Evolutionary conservation across 2,888 invertebrate genomes (phyloP), one percentile per base, ranked within the genome.

Genomic region (Hermodice carunculata): DNA sequence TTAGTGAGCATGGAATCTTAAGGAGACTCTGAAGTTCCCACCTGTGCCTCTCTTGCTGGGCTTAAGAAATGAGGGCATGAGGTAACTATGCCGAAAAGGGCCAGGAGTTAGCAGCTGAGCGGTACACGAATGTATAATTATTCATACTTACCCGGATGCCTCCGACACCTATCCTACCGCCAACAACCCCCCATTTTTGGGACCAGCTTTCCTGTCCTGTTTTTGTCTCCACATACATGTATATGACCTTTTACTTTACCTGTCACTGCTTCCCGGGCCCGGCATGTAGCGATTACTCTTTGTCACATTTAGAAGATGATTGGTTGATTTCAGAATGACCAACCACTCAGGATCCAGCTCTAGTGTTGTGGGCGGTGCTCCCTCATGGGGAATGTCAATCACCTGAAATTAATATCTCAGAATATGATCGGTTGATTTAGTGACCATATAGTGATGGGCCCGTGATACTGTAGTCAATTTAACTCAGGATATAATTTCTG

Each of bases 261-360:
- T 91, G 77, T 91, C 92, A 74, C 87, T 87, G 28, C 90, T 88
- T 40, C 91, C 91, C 40, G 92, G 91, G 8, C 94, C 94, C 0
- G 97, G 97, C 91, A 97, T 91, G 81, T 93, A 95, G 76, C 90
- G 90, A 49, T 89, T 89, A 11, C 88, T 84, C 78, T 88, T 90
- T 79, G 91, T 92, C 0, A 93, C 90, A 80, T 91, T 92, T 46
- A 94, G 86, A 51, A 98, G 89, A 87, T 96, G 94, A 88, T 98
- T 95, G 0, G 98, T 98, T 70, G 90, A 89, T 81, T 90, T 91
- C 49, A 99, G 88, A 80, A 98, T 90, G 11, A 94, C 91, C 67
- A 99, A 87, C 98, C 98, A 99, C 85, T 98, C 96, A n/a, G 92
- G 88, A 87, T 99, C 98, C 22, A 85, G 74, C 59, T 80, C 73